Evolutionary conservation across 2,113 vertebrate genomes (phyloP).

Genomic region (Tringa solitaria): DNA sequence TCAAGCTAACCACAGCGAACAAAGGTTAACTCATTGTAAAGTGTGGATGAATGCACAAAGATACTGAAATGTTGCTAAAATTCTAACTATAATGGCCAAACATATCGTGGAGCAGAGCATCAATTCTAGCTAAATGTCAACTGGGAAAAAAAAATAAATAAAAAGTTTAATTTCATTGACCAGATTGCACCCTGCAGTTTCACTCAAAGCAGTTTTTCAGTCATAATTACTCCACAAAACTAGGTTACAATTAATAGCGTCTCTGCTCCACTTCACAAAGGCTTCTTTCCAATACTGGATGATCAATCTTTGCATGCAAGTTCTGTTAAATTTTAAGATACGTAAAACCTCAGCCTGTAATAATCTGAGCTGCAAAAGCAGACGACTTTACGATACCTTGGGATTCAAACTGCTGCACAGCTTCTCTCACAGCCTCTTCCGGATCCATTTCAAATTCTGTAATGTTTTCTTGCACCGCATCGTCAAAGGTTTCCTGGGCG

Average conservation of each 20-base stretch:
- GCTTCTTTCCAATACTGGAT: neutral
- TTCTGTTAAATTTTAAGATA: neutral
- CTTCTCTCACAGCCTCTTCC: slow-evolving; percentile 86
- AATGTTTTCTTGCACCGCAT: slow-evolving; percentile 88
- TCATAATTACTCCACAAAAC: neutral
- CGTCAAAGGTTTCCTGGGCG: slow-evolving; percentile 92
- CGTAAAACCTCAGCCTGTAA: neutral
- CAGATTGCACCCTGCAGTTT: neutral
- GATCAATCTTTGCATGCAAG: too few species aligned
- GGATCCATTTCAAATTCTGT: slow-evolving; percentile 89
- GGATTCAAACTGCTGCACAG: slow-evolving; percentile 90
- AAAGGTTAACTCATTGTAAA: neutral
- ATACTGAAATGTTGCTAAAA: neutral
- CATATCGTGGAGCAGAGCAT: neutral
- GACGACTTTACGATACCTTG: slow-evolving; percentile 77
- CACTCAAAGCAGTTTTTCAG: neutral
- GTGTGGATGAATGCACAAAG: neutral
- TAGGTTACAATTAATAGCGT: neutral
- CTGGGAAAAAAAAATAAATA: accelerated
- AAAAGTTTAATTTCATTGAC: neutral
- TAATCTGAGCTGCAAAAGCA: neutral
- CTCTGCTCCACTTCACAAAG: neutral
- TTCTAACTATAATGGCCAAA: neutral
- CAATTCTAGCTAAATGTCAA: neutral
- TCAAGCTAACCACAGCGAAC: neutral